A percentile compares a stretch with the other conserved stretches of the same genome.
phyloP scores from a whole-genome alignment of 2,797 vertebrate genomes.

The Acanthiza pusilla region DNA sequence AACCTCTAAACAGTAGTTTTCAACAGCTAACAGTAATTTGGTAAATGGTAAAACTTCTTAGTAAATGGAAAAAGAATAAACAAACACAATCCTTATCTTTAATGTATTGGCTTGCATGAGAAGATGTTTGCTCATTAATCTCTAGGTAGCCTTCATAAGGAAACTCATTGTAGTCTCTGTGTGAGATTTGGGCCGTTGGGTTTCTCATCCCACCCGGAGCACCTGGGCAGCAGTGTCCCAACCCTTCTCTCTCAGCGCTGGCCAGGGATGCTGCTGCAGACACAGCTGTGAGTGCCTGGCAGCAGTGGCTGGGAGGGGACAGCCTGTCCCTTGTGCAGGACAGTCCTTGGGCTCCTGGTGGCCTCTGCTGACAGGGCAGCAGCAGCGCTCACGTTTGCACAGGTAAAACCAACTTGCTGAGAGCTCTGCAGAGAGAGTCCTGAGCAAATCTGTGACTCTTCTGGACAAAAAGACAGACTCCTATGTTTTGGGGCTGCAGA shows the following conservation, averaged over 20 bases:
- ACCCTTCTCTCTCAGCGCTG: fast-evolving
- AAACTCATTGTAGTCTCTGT: fast-evolving
- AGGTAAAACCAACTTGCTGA: background rate
- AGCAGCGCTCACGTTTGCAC: too few species aligned
- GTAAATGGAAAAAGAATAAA: background rate
- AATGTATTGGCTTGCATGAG: background rate
- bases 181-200: too few species aligned
- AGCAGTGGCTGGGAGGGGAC: background rate
- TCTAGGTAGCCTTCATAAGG: background rate
- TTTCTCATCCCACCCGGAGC: background rate
- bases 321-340: too few species aligned
- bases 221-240: background rate
- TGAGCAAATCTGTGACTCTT: background rate
- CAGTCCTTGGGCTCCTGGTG: background rate
- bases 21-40: background rate
- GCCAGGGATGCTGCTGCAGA: background rate
- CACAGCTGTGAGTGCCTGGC: fast-evolving
- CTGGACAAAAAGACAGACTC: background rate
- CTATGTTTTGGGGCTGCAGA: background rate
- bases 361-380: background rate
- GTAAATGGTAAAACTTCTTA: background rate
- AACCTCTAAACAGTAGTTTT: background rate
- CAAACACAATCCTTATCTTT: background rate
- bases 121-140: background rate
- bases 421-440: background rate